Conservation (phyloP, 2,888 invertebrate species). For the Lysandra coridon region DNA sequence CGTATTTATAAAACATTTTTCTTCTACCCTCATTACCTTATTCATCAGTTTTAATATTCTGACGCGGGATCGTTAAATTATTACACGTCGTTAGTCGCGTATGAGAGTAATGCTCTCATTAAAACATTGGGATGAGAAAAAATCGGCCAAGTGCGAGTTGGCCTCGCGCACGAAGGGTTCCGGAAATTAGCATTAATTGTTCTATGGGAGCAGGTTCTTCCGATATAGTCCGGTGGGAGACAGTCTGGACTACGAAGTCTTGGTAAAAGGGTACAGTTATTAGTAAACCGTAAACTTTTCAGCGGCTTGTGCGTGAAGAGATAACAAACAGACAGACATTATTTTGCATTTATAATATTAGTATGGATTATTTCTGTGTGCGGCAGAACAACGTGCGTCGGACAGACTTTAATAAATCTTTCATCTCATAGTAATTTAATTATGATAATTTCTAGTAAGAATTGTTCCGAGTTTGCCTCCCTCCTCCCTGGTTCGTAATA, state of each 20-base stretch:
- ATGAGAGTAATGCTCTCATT: conserved; percentile 16
- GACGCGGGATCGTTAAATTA: conserved; percentile 15
- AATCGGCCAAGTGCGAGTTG: not conserved
- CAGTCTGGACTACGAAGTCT: no score
- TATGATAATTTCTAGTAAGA: not conserved
- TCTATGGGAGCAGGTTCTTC: no score
- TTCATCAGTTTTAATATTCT: conserved; percentile 10
- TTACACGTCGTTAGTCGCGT: not conserved
- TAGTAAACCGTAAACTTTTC: no score
- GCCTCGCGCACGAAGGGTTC: not conserved
- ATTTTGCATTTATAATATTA: no score
- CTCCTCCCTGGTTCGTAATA: not conserved
- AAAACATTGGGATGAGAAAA: conserved; percentile 12
- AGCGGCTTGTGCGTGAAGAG: no score
- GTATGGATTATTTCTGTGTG: no score
- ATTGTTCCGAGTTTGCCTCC: not conserved
- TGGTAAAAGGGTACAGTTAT: no score
- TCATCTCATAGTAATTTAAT: not conserved
- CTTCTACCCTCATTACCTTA: conserved; percentile 4
- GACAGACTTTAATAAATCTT: not conserved
- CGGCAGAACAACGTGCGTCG: no score
- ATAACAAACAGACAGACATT: no score
- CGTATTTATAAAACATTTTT: not conserved
- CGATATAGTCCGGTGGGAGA: no score
- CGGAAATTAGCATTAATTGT: no score